A percentile compares a stretch with the other conserved stretches of the same genome.
These are phyloP conservation scores for Chaetophractus vellerosus DNA, from an alignment of 2,797 vertebrate species.

Conservation along the genomic window DNA sequence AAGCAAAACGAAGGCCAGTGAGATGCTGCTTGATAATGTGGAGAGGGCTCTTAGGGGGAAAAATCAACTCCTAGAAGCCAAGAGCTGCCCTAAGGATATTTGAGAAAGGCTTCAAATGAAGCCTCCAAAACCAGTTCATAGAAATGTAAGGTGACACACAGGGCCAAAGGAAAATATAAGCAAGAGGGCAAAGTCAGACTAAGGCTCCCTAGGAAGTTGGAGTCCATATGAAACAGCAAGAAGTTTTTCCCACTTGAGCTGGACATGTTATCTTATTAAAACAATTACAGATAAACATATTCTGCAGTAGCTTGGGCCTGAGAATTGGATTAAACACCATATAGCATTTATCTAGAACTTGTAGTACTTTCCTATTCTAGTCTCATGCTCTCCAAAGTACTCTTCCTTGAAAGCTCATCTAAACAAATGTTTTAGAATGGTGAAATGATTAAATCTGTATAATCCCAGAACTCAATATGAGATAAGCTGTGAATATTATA, in stretches of 20 bases:
- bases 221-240: not conserved
- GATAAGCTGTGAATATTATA: not conserved
- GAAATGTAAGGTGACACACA: not conserved
- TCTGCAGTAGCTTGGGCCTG: accelerated
- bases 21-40: not conserved
- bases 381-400: not conserved
- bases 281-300: accelerated
- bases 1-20: slow-evolving; percentile 1
- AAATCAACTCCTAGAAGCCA: slow-evolving; percentile 6
- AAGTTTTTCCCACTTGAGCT: not conserved
- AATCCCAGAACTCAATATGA: not conserved
- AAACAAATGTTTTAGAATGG: not conserved
- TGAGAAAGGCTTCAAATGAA: slow-evolving; percentile 11
- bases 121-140: not conserved
- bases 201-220: not conserved
- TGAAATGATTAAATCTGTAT: not conserved
- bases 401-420: not conserved
- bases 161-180: not conserved
- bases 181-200: not conserved
- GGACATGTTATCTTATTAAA: not conserved
- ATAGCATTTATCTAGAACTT: not conserved
- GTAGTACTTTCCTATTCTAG: not conserved
- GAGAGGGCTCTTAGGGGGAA: not conserved
- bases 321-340: not conserved
- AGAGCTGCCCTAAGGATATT: not conserved